Evolutionary conservation across 2,113 vertebrate species (phyloP).

Genomic region (Odontophorus gujanensis): DNA sequence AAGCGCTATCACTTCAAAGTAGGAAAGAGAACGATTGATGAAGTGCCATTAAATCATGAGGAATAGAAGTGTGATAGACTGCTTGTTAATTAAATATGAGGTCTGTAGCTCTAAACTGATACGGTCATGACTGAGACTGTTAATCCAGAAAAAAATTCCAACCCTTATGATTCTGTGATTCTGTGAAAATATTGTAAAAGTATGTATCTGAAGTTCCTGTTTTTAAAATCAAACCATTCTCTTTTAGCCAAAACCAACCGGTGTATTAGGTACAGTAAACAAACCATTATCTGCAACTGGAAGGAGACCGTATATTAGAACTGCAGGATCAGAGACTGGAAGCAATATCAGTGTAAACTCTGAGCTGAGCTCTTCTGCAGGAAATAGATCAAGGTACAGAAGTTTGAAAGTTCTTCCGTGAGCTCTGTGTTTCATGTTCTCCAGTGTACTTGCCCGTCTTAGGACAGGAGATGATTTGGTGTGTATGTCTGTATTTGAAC

Average conservation of each 20-base stretch:
- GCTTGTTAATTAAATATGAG: not conserved
- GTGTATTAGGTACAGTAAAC: slow-evolving; percentile 92
- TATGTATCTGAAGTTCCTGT: not conserved
- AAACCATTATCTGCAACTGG: slow-evolving; percentile 93
- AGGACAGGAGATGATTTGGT: not conserved
- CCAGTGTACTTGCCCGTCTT: not conserved
- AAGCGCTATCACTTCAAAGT: not conserved
- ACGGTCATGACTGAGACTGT: not conserved
- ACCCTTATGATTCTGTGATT: too few relatives aligned
- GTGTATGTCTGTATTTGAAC: not conserved
- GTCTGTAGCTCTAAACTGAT: not conserved
- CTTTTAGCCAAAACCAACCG: slow-evolving; percentile 89
- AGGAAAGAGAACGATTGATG: not conserved
- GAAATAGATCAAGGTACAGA: slow-evolving; percentile 89
- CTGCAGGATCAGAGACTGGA: slow-evolving; percentile 83
- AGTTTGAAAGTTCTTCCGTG: not conserved
- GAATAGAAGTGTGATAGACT: not conserved
- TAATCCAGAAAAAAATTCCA: not conserved
- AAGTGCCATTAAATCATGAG: not conserved
- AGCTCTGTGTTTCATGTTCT: not conserved
- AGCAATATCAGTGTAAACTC: slow-evolving; percentile 89
- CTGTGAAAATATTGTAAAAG: not conserved
- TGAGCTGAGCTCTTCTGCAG: slow-evolving; percentile 84
- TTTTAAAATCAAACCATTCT: slow-evolving; percentile 23
- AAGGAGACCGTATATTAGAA: slow-evolving; percentile 90